Conservation (phyloP, 2,888 invertebrate genomes). For the Physocephala rufipes region DNA sequence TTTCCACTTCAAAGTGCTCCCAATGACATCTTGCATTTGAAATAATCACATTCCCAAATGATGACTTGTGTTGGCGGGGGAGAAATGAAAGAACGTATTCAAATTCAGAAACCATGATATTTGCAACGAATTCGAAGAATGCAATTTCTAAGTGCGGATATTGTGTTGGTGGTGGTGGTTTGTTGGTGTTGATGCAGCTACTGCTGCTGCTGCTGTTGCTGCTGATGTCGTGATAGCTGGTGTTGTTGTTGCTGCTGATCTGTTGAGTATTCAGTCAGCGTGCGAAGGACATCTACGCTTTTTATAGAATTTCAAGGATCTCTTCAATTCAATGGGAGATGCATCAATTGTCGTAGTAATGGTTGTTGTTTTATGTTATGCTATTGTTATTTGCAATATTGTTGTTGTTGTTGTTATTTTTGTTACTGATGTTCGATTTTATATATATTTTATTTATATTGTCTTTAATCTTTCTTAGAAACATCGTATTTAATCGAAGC, state of each 20-base stretch:
- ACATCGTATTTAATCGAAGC: background rate
- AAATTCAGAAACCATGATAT: constrained; percentile 15
- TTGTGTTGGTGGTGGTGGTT: constrained; percentile 34
- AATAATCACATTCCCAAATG: constrained; percentile 23
- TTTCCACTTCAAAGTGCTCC: constrained; percentile 23
- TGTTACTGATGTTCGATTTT: background rate
- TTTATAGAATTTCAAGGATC: background rate
- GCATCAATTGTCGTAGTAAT: background rate
- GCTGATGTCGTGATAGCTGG: constrained; percentile 37
- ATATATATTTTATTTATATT: background rate
- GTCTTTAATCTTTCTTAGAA: background rate
- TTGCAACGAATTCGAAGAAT: constrained; percentile 10
- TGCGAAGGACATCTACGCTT: background rate
- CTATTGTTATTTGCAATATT: background rate
- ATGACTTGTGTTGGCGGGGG: background rate
- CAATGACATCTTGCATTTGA: constrained; percentile 28
- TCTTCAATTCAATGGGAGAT: constrained; percentile 1
- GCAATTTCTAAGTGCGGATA: constrained; percentile 14
- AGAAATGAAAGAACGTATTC: constrained; percentile 28
- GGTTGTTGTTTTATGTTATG: no score
- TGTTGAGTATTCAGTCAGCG: background rate
- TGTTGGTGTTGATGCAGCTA: constrained; percentile 19
- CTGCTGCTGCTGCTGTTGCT: constrained; percentile 31
- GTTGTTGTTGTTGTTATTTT: constrained; percentile 1
- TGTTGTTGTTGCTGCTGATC: background rate